Evolutionary conservation across 2,797 vertebrate species (phyloP), one percentile per base, ranked within the genome.

Genomic region (Manis crassicaudata): DNA sequence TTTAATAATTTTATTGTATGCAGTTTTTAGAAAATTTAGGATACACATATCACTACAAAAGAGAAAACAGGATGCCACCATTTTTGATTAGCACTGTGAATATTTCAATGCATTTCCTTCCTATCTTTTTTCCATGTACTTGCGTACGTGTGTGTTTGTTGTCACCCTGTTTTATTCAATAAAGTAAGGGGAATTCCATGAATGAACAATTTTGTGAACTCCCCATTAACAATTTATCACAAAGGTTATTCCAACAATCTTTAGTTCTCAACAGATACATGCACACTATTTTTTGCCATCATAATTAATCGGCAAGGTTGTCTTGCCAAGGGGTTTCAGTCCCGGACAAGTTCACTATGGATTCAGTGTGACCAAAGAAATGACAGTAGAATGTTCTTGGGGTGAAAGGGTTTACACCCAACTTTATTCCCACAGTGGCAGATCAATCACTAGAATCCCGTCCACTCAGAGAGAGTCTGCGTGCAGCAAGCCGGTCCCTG

Each of bases 261-360:
- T 90, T 96, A 89, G 94, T 96, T 95, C 68, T 95, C 86, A 86
- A n/a, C 95, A 95, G 90, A 96, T 97, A 84, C 95, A 77, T 88
- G 79, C 73, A 88, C 21, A 43, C 85, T 90, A 67, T 81, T 82
- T 95, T 90, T 88, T 35, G 37, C 68, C 82, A 73, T 65, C 90
- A 60, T 88, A 93, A 96, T 93, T 90, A 85, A 90, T 97, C 93
- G 90, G 62, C 40, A 75, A 93, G 81, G 88, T 46, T 46, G 46
- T 46, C 46, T 46, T 46, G 46, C 46, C 46, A 46, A 46, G 10
- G 46, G 46, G 8, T 46, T 46, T 46, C 46, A 46, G 46, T 46
- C 46, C 46, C 46, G 46, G 46, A 46, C 46, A 46, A 46, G 46
- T 46, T 46, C 43, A 46, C 43, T 46, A 46, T 46, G 43, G 43